Evolutionary conservation across 2,888 invertebrate species (phyloP), one percentile per base, ranked within the genome.

Genomic region (Dynastes grantii): DNA sequence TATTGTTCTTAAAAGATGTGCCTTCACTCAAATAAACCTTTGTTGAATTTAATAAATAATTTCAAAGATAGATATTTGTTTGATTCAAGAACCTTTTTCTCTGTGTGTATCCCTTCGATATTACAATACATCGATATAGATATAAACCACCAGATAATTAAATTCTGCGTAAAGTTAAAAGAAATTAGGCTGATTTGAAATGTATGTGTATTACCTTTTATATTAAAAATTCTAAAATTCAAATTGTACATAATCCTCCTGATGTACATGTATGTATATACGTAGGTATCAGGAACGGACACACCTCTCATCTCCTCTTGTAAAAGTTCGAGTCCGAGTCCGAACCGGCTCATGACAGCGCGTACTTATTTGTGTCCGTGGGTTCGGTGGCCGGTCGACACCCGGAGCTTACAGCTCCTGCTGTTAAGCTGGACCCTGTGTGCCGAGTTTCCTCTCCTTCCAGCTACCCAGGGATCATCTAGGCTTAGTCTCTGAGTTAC

Each of bases 331-430:
- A 76, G 71, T 61, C 65, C 80, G 68, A 76, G 76, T 61, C 65
- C 71, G 80, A 80, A 80, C 80, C 80, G 80, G 80, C 80, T 80
- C 78, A 76, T 76, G 80, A 80, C 79, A 75, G 73, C 77, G 78
- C 80, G 79, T 79, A 80, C 80, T 80, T 81, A 82, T 82, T 86
- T 85, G 85, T 85, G 85, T 85, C 85, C 85, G 84, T 85, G 87
- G 85, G 88, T 87, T 87, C 87, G 87, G 87, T 87, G 87, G 86
- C 87, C 87, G 87, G 87, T 86, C 86, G 85, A 86, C 86, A 85
- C 86, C 86, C 85, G 85, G 84, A 85, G 83, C 83, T 84, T 82
- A 82, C 79, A 81, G 79, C 79, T 79, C 79, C 79, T 76, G 79
- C 77, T 79, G 79, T 79, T 79, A 79, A 79, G 79, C 79, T 75